Conservation (phyloP, 2,113 vertebrate genomes). For the Ursus arctos region DNA sequence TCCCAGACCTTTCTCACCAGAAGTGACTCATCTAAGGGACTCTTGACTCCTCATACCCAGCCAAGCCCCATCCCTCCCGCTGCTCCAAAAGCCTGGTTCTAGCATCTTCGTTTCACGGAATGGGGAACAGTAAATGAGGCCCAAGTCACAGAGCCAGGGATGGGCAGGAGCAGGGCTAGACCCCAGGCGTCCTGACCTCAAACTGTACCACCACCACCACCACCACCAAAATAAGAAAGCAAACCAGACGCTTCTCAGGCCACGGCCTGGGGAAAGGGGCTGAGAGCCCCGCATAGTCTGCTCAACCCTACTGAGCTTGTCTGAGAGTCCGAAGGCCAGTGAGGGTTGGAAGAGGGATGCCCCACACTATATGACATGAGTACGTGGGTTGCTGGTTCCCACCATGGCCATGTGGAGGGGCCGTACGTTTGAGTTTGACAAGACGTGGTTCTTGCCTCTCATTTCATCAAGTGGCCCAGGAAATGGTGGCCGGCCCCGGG, state of each 20-base stretch:
- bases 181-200: neutral
- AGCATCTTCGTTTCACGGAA: neutral
- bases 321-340: neutral
- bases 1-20: neutral
- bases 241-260: neutral
- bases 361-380: neutral
- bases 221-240: neutral
- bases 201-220: neutral
- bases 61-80: rapidly evolving
- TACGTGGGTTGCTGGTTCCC: neutral
- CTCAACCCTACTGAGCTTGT: rapidly evolving
- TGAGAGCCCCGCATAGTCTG: rapidly evolving
- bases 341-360: neutral
- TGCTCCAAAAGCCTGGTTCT: too few relatives aligned
- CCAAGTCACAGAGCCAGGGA: neutral
- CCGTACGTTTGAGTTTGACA: neutral
- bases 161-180: neutral
- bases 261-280: neutral
- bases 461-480: neutral
- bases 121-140: neutral
- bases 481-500: neutral
- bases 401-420: neutral
- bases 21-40: neutral
- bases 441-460: conserved; percentile 5
- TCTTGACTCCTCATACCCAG: neutral